Conservation (phyloP, 2,113 vertebrate species). For the Tretioscincus oriximinensis region DNA sequence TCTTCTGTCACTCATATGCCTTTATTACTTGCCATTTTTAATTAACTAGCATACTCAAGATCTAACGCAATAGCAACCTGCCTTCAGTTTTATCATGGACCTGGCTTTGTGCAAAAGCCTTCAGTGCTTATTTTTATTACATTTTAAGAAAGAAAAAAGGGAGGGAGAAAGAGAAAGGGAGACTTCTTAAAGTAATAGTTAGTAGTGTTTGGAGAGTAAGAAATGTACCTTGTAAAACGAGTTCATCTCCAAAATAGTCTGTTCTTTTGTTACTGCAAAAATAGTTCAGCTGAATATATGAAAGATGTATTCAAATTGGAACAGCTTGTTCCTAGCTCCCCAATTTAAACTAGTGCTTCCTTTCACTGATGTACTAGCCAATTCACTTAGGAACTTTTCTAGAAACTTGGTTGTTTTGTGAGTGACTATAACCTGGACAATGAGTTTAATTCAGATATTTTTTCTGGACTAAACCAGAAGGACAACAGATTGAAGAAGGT, state of each 20-base stretch:
- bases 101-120: constrained; percentile 41
- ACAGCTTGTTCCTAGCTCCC: not conserved
- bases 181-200: constrained; percentile 43
- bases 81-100: constrained; percentile 27
- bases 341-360: not conserved
- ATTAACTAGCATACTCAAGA: constrained; percentile 50
- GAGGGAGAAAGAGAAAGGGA: constrained; percentile 14
- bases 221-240: constrained; percentile 37
- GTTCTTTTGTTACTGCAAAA: constrained; percentile 38
- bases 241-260: constrained; percentile 13
- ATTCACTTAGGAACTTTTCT: not conserved
- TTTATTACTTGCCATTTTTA: constrained; percentile 48
- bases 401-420: not conserved
- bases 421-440: not conserved
- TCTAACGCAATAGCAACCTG: not conserved
- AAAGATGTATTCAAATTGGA: not conserved
- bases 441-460: too few relatives aligned
- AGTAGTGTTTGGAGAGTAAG: constrained; percentile 19
- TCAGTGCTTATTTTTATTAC: constrained; percentile 41
- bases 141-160: constrained; percentile 33
- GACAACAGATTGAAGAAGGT: too few relatives aligned
- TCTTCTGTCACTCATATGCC: constrained; percentile 46
- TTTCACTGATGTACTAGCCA: not conserved
- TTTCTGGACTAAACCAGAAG: too few relatives aligned
- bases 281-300: not conserved